A percentile compares a stretch with the other conserved stretches of the same genome.
These are phyloP conservation scores for Synanthedon formicaeformis DNA, from an alignment of 2,888 invertebrate species.

Conservation along the genomic window DNA sequence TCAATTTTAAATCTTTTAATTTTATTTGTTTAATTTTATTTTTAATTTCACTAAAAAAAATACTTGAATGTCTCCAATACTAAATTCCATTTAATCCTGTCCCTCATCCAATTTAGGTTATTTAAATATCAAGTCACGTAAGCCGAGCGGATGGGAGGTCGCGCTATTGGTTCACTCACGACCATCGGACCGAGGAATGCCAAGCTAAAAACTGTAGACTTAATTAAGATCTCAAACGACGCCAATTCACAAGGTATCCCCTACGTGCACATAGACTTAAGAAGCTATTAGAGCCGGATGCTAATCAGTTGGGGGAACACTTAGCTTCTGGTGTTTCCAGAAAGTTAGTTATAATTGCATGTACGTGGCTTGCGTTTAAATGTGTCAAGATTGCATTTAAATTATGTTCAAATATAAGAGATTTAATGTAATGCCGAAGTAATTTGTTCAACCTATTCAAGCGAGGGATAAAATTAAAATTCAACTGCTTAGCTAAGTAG, in stretches of 20 bases:
- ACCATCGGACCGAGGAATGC: slow-evolving; percentile 7
- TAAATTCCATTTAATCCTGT: not conserved
- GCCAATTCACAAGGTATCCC: slow-evolving; percentile 59
- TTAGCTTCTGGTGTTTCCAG: not conserved
- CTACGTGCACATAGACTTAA: slow-evolving; percentile 41
- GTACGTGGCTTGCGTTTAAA: slow-evolving; percentile 5
- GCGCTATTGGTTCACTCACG: slow-evolving; percentile 6
- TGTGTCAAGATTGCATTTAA: not conserved
- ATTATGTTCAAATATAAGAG: not conserved
- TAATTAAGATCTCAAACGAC: slow-evolving; percentile 63
- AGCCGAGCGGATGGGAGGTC: slow-evolving; percentile 8
- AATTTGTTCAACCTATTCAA: too few species aligned
- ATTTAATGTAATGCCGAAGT: too few species aligned
- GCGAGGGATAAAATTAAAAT: too few species aligned
- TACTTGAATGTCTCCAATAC: not conserved
- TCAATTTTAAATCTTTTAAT: too few species aligned
- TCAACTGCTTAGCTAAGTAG: too few species aligned
- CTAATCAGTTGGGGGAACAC: slow-evolving; percentile 13
- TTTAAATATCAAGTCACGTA: slow-evolving; percentile 6
- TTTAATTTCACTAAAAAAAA: not conserved
- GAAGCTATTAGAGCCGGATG: slow-evolving; percentile 34
- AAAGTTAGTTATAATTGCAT: slow-evolving; percentile 6
- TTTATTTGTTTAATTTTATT: not conserved
- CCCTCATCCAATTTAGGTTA: not conserved
- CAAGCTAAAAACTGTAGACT: slow-evolving; percentile 59